Percentiles rank a stretch among this genome's conserved stretches.
These are phyloP conservation scores for Agonopterix arenella DNA, from an alignment of 2,888 invertebrate genomes.

Conservation along the genomic window DNA sequence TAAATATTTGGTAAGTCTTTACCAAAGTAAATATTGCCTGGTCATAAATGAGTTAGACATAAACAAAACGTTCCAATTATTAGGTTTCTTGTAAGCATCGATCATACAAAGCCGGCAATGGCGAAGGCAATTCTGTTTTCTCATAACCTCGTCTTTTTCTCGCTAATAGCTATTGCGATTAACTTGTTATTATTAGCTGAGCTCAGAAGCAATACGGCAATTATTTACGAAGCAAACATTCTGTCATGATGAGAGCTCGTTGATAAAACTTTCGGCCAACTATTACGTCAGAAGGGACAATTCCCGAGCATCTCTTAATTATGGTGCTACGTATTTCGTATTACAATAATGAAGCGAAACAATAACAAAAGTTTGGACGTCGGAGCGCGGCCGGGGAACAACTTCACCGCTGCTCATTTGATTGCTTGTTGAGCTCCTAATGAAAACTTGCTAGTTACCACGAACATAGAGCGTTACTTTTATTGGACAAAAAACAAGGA, in stretches of 20 bases:
- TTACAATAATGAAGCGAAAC: slow-evolving; percentile 75
- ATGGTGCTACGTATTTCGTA: slow-evolving; percentile 69
- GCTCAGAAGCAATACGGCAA: slow-evolving; percentile 45
- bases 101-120: slow-evolving; percentile 24
- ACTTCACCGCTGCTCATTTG: slow-evolving; percentile 62
- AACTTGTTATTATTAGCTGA: slow-evolving; percentile 52
- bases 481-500: slow-evolving; percentile 43
- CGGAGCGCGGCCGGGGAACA: slow-evolving; percentile 52
- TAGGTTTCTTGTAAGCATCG: slow-evolving; percentile 47
- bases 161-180: slow-evolving; percentile 46
- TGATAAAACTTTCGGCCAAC: slow-evolving; percentile 61
- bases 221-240: slow-evolving; percentile 61
- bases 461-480: slow-evolving; percentile 52
- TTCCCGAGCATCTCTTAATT: slow-evolving; percentile 70
- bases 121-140: slow-evolving; percentile 34
- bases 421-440: slow-evolving; percentile 69
- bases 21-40: too few species aligned
- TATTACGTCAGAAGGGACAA: slow-evolving; percentile 62
- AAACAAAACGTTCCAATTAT: slow-evolving; percentile 29
- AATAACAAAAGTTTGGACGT: slow-evolving; percentile 72
- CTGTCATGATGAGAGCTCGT: slow-evolving; percentile 47
- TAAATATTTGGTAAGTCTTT: too few species aligned
- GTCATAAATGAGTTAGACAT: too few species aligned
- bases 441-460: slow-evolving; percentile 68
- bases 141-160: slow-evolving; percentile 33